These are phyloP conservation scores for Lepidurus packardi DNA, from an alignment of 1,140 invertebrate species.

Conservation along the genomic window DNA sequence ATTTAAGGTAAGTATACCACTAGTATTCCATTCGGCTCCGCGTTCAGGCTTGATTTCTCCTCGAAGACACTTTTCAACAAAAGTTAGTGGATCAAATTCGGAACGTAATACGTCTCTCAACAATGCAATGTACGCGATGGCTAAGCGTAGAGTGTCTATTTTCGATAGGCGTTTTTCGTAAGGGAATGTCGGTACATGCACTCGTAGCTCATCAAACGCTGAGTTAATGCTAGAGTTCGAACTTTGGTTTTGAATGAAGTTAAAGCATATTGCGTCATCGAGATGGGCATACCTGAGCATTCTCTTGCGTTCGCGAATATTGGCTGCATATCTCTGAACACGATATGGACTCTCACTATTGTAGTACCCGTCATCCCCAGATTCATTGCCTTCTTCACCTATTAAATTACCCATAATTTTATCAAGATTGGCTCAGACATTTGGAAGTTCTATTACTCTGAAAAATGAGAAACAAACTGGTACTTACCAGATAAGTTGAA, in stretches of 20 bases:
- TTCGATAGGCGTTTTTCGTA: constrained; percentile 96
- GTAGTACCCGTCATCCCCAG: constrained; percentile 46
- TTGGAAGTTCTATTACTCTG: too few species aligned
- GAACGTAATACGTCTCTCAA: constrained; percentile 83
- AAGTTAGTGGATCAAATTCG: constrained; percentile 83
- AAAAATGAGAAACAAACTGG: neutral
- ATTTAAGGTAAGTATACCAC: constrained; percentile 57
- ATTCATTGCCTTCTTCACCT: constrained; percentile 32
- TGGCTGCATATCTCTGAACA: constrained; percentile 81
- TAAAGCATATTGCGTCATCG: neutral
- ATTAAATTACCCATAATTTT: neutral
- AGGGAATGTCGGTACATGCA: constrained; percentile 96
- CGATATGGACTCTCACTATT: constrained; percentile 68
- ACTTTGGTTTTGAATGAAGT: constrained; percentile 13
- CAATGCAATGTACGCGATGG: constrained; percentile 94
- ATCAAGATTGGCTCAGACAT: neutral
- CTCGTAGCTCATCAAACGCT: constrained; percentile 89
- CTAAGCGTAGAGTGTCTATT: constrained; percentile 90
- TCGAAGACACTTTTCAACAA: constrained; percentile 84
- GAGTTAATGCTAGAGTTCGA: constrained; percentile 81
- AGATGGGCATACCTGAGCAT: constrained; percentile 75
- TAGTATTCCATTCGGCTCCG: constrained; percentile 89
- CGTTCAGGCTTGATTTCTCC: constrained; percentile 76
- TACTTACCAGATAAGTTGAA: constrained; percentile 2
- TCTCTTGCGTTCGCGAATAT: constrained; percentile 86